These are phyloP conservation scores for Pocota personata DNA, from an alignment of 2,888 invertebrate genomes.

Conservation along the genomic window DNA sequence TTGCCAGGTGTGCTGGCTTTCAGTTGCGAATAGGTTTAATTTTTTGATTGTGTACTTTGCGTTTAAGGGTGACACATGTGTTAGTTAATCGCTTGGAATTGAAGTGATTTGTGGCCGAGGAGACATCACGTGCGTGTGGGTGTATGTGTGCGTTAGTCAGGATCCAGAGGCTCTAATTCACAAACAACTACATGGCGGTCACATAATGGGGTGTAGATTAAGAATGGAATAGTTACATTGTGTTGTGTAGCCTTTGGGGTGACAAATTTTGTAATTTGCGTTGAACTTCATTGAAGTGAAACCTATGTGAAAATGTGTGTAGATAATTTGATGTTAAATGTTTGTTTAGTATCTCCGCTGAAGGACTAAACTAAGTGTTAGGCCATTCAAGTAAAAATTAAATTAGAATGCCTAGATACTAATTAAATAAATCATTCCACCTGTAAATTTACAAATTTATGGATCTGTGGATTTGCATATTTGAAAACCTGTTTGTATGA, in stretches of 20 bases:
- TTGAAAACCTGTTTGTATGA: no score
- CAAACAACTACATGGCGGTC: slow-evolving; percentile 57
- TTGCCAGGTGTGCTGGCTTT: slow-evolving; percentile 60
- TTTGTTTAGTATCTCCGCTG: not conserved
- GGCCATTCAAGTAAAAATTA: slow-evolving; percentile 9
- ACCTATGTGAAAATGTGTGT: not conserved
- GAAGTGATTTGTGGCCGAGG: slow-evolving; percentile 68
- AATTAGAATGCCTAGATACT: not conserved
- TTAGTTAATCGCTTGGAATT: slow-evolving; percentile 72
- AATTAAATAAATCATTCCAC: no score
- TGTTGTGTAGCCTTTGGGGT: slow-evolving; percentile 64
- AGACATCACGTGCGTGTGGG: not conserved
- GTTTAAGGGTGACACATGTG: slow-evolving; percentile 62
- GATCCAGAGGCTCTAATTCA: slow-evolving; percentile 62
- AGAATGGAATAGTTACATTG: slow-evolving; percentile 67
- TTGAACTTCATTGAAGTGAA: slow-evolving; percentile 32
- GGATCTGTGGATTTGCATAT: no score
- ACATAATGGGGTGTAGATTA: slow-evolving; percentile 67
- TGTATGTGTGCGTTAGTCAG: slow-evolving; percentile 19
- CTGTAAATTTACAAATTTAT: no score
- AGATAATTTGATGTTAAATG: slow-evolving; percentile 26
- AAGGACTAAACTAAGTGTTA: slow-evolving; percentile 24
- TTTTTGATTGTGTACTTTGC: slow-evolving; percentile 41
- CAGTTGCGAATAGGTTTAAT: not conserved
- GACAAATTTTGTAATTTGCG: slow-evolving; percentile 67